phyloP scores from a whole-genome alignment of 1,140 invertebrate genomes.

The Caerostris extrusa region DNA sequence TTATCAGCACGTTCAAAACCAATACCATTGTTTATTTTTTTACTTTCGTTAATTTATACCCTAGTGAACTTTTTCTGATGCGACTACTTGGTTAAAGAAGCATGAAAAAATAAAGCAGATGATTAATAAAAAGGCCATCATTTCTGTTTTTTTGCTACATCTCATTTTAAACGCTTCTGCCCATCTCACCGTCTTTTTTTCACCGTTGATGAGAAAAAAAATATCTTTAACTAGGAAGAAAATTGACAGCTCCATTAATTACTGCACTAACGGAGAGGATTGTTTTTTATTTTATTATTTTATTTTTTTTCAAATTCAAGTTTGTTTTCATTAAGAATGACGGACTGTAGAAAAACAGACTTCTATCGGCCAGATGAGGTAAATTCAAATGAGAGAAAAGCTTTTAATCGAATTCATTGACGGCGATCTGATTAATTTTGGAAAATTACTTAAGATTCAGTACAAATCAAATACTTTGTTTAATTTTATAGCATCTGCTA shows the following conservation, averaged over 20 bases:
- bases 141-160: constrained; percentile 8
- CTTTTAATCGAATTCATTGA: constrained; percentile 58
- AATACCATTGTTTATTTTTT: constrained; percentile 17
- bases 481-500: too few relatives aligned
- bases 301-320: not conserved
- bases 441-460: not conserved
- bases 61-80: constrained; percentile 23
- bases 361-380: constrained; percentile 46
- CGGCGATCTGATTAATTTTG: constrained; percentile 53
- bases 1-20: not conserved
- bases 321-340: constrained; percentile 69
- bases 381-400: constrained; percentile 46
- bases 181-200: not conserved
- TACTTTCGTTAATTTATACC: constrained; percentile 42
- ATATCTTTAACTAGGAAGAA: not conserved
- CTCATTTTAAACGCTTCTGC: constrained; percentile 13
- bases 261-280: constrained; percentile 27
- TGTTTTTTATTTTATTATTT: too few relatives aligned
- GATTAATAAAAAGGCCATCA: constrained; percentile 48
- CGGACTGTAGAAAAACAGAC: constrained; percentile 31
- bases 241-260: constrained; percentile 66
- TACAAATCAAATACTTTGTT: too few relatives aligned
- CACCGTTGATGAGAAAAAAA: constrained; percentile 16
- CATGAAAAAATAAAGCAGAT: not conserved
- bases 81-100: not conserved